phyloP scores from a whole-genome alignment of 2,888 invertebrate species.

The Thymelicus sylvestris region DNA sequence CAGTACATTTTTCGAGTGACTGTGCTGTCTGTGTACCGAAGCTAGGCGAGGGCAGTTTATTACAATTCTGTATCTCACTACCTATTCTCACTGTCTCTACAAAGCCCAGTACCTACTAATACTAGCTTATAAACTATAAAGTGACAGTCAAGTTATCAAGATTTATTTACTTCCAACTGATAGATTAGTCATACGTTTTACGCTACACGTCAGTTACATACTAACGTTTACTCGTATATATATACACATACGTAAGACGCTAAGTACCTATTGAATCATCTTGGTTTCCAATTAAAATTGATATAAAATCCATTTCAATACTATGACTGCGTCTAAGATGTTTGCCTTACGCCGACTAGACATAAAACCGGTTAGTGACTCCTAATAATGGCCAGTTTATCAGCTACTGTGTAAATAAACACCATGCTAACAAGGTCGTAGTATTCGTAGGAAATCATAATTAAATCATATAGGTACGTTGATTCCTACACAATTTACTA shows the following conservation, averaged over 20 bases:
- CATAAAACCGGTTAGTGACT: neutral
- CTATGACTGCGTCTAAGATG: neutral
- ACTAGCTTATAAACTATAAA: neutral
- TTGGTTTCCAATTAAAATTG: neutral
- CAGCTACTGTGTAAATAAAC: neutral
- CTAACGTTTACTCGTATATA: neutral
- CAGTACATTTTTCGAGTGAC: too few relatives aligned
- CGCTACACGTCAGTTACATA: neutral
- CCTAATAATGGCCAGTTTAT: neutral
- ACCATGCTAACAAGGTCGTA: neutral
- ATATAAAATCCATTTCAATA: constrained; percentile 2
- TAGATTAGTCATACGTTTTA: neutral
- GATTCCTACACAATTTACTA: too few relatives aligned
- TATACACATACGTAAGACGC: neutral
- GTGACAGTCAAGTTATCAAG: neutral
- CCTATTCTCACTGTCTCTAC: too few relatives aligned
- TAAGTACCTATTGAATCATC: constrained; percentile 8
- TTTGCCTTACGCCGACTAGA: neutral
- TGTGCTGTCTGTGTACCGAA: too few relatives aligned
- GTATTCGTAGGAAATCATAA: too few relatives aligned
- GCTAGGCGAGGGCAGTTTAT: too few relatives aligned
- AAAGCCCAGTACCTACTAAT: neutral
- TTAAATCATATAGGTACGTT: too few relatives aligned
- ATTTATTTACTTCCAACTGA: neutral
- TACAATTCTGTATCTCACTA: too few relatives aligned